phyloP scores from a whole-genome alignment of 2,888 invertebrate species.

The Macropis europaea region DNA sequence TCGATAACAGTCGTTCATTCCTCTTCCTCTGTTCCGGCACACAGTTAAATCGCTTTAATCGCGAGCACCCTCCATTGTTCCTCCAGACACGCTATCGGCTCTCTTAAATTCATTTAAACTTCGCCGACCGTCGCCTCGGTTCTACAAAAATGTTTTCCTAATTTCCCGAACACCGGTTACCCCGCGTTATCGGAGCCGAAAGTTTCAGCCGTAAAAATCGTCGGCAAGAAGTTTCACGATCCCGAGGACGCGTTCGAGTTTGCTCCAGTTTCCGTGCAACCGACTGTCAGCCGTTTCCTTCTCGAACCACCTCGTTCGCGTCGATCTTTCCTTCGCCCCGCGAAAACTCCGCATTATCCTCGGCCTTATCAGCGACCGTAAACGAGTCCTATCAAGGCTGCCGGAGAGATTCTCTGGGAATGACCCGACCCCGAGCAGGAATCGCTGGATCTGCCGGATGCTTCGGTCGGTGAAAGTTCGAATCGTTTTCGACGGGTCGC shows the following conservation, averaged over 20 bases:
- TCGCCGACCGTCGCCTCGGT: background rate
- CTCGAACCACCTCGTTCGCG: conserved; percentile 57
- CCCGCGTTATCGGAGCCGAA: conserved; percentile 4
- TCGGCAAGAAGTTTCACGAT: conserved; percentile 10
- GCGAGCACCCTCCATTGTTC: background rate
- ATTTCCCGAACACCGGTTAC: conserved; percentile 5
- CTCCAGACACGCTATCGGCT: conserved; percentile 13
- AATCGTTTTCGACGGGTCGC: background rate
- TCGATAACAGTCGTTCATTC: conserved; percentile 26
- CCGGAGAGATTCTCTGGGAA: conserved; percentile 1
- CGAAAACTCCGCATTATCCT: conserved; percentile 32
- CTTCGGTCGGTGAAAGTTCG: conserved; percentile 15
- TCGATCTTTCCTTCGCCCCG: conserved; percentile 29
- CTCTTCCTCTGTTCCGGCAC: background rate
- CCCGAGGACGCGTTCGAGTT: conserved; percentile 16
- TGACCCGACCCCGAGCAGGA: background rate
- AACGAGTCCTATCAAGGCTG: conserved; percentile 42
- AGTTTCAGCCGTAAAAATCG: conserved; percentile 39
- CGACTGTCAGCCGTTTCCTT: conserved; percentile 24
- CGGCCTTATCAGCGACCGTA: conserved; percentile 38
- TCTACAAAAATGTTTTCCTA: conserved; percentile 13
- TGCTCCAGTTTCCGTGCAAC: conserved; percentile 41
- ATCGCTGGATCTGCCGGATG: background rate
- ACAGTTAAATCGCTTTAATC: conserved; percentile 29
- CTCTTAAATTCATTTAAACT: conserved; percentile 42